phyloP scores from a whole-genome alignment of 2,113 vertebrate genomes.

The Melanerpes formicivorus region DNA sequence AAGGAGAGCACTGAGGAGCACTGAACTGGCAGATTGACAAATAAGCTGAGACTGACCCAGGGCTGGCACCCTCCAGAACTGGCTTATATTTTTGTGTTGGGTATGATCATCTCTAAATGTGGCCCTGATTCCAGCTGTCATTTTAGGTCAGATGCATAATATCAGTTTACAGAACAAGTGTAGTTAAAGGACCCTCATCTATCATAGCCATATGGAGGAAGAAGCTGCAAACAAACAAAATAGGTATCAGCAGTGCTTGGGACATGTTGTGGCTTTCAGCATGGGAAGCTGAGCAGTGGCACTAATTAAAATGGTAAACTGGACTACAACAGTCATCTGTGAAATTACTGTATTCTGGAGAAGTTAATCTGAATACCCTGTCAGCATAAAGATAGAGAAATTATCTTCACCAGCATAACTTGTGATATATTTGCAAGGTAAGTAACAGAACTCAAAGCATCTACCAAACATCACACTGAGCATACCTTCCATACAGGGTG shows the following conservation, averaged over 20 bases:
- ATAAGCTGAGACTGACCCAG: conserved; percentile 70
- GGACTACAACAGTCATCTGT: background rate
- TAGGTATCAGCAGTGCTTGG: background rate
- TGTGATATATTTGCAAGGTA: background rate
- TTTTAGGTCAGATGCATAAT: conserved; percentile 65
- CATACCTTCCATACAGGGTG: background rate
- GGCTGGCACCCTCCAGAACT: conserved; percentile 69
- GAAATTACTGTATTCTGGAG: background rate
- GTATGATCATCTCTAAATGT: conserved; percentile 52
- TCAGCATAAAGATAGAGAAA: background rate
- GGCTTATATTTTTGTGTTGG: conserved; percentile 57
- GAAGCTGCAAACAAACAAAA: conserved; percentile 9
- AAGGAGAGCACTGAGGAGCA: conserved; percentile 43
- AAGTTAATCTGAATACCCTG: background rate
- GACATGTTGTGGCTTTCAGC: background rate
- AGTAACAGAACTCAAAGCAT: background rate
- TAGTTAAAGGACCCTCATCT: conserved; percentile 52
- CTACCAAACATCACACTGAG: background rate
- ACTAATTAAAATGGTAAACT: background rate
- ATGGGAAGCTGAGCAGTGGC: background rate
- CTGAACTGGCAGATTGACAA: conserved; percentile 71
- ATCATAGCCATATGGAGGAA: conserved; percentile 41
- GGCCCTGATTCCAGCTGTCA: conserved; percentile 69
- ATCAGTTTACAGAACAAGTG: conserved; percentile 62
- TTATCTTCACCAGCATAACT: background rate